These are phyloP conservation scores for Pagrus major DNA, from an alignment of 2,113 vertebrate species.

Conservation along the genomic window DNA sequence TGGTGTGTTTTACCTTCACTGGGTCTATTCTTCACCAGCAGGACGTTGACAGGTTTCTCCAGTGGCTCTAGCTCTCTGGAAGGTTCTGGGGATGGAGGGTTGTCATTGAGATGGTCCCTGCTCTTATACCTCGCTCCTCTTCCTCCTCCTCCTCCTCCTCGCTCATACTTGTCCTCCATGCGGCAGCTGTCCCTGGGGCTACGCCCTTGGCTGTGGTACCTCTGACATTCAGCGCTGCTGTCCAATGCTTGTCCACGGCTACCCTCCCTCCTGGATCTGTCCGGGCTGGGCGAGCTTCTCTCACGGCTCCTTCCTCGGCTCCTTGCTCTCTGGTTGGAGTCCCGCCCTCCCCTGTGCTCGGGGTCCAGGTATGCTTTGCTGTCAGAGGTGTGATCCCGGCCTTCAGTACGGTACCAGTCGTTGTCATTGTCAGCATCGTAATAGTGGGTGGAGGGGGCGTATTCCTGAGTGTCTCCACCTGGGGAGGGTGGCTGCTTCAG, in stretches of 20 bases:
- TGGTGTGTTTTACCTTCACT: slow-evolving; percentile 87
- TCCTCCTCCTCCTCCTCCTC: slow-evolving; percentile 54
- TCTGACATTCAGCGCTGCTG: slow-evolving; percentile 79
- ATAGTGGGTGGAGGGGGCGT: slow-evolving; percentile 87
- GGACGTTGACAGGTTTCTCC: slow-evolving; percentile 88
- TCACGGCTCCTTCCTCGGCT: slow-evolving; percentile 84
- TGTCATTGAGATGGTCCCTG: slow-evolving; percentile 80
- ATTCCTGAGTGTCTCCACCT: slow-evolving; percentile 83
- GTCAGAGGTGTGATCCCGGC: slow-evolving; percentile 80
- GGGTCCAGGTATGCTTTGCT: slow-evolving; percentile 79
- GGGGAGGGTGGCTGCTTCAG: slow-evolving; percentile 84
- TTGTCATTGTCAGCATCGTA: slow-evolving; percentile 84
- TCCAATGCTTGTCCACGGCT: slow-evolving; percentile 79
- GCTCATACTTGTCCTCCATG: slow-evolving; percentile 61
- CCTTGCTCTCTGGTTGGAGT: slow-evolving; percentile 73
- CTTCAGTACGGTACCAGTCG: slow-evolving; percentile 85
- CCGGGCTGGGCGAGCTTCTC: slow-evolving; percentile 81
- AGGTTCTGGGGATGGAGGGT: slow-evolving; percentile 53
- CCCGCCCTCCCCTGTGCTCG: slow-evolving; percentile 76
- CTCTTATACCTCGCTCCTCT: slow-evolving; percentile 78
- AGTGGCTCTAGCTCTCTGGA: slow-evolving; percentile 76
- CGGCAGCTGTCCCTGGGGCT: slow-evolving; percentile 74
- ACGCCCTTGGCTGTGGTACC: slow-evolving; percentile 80
- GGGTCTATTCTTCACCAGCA: slow-evolving; percentile 90
- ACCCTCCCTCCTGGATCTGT: slow-evolving; percentile 82